Base-by-base conservation (phyloP, 2,888 invertebrate species). In the Aradus depressus region DNA sequence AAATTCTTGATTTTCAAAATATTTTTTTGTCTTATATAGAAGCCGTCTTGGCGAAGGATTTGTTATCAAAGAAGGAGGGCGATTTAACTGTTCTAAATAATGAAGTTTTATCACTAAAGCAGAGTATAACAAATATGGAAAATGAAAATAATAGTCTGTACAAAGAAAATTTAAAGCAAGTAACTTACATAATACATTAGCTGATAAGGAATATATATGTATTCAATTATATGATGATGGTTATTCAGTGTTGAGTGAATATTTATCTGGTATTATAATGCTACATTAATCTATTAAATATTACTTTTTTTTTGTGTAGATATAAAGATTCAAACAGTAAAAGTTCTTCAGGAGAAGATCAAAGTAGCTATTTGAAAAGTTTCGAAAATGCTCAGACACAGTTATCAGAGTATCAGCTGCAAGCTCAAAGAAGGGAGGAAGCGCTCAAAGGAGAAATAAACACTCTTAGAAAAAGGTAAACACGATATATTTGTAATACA, bases 381-480 rank as follows among this genome's bases (percentile, higher is more conserved):
- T 4, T 31, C 23, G 26, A 44, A 12, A 31, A 18, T 12, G 21
- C 21, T 3, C 48, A 56, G 41, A 35, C 42, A 22, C 51, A 51
- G 31, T 18, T 56, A 2, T 49, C 53, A 10, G 51, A 53, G 21
- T 35, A 51, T 6, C 53, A 56, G 44, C 18, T 50, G 1, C 51
- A 57, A 42, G 48, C 51, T 26, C 55, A 55, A 31, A 31, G 38
- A n/a, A 45, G 50, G 26, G 55, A 55, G 38, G 53, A 55, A 22
- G 42, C 52, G 21, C 47, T 47, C 19, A 50, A 51, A 28, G 28
- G 37, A 10, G 55, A 57, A 23, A 38, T 57, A 21, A 48, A 50
- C 4, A 28, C 39, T 14, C 44, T 55, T 44, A 22, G 48, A 35
- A 50, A 42, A 25, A 44, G 55, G 57, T 57, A 23, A 18, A 12